Evolutionary conservation across 2,797 vertebrate species (phyloP), one percentile per base, ranked within the genome.

Genomic region (Danio albolineatus): DNA sequence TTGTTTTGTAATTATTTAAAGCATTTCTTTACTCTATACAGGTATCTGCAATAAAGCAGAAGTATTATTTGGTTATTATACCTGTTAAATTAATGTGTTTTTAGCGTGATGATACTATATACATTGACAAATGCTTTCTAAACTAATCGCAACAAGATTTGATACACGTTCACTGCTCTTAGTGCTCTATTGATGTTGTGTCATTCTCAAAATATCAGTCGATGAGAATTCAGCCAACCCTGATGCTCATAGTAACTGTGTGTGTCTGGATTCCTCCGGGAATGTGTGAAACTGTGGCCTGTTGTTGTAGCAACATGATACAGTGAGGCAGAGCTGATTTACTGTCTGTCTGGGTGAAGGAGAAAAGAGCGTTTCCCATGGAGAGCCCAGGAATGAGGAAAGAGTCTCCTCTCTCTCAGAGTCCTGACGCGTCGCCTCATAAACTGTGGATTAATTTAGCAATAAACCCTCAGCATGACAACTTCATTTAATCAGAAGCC

Each of bases 301-400:
- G 85, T 81, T 81, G 85, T 81, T 67, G 43, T 80, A 83, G 83
- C 49, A 65, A 81, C 72, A 74, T 41, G 65, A 73, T 19, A 73
- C 10, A 57, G 38, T 5, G 19, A 28, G n/a, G 7, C 39, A 67
- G 43, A 64, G 14, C 46, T 73, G 69, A 70, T 78, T 78, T 60
- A 78, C 7, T 69, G 38, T 67, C 62, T 67, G 13, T 36, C 36
- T 73, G 19, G 49, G 21, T 48, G 28, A 21, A 49, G 6, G 44
- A 62, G 46, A 79, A 69, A 75, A 28, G 17, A 74, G 46, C 17
- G 73, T 75, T 62, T 75, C 73, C 73, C 62, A 16, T 13, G 59
- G 73, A 51, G 57, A 75, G 28, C 6, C n/a, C 4, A 75, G 62
- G 73, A 75, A 75, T 48, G 73, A 62, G 38, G 36, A 43, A 51